Evolutionary conservation across 2,797 vertebrate genomes (phyloP).

Genomic region (Pseudochirops cupreus): DNA sequence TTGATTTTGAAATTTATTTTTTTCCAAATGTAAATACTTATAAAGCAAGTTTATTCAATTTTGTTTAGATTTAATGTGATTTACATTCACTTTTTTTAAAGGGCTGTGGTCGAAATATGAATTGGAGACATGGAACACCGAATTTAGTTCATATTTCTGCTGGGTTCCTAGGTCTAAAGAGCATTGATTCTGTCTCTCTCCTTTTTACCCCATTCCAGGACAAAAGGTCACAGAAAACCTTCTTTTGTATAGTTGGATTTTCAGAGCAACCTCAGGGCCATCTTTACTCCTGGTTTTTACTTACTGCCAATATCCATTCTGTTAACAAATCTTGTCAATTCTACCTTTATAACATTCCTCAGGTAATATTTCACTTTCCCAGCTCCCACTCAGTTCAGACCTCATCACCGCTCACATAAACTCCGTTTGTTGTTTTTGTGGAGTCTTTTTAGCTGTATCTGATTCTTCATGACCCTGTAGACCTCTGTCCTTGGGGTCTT

Average conservation of each 20-base stretch:
- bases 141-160: background rate
- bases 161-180: constrained; percentile 6
- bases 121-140: constrained; percentile 16
- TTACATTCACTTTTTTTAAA: background rate
- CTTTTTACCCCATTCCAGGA: constrained; percentile 39
- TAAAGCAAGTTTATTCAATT: background rate
- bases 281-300: background rate
- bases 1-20: background rate
- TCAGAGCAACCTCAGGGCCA: background rate
- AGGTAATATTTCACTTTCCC: background rate
- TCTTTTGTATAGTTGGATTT: constrained; percentile 8
- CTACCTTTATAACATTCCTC: background rate
- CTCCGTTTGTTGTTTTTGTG: background rate
- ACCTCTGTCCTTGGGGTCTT: background rate
- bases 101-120: background rate
- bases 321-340: background rate
- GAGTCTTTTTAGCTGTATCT: background rate
- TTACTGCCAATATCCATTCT: background rate
- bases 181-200: constrained; percentile 21
- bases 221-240: constrained; percentile 38
- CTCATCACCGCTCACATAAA: background rate
- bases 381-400: background rate
- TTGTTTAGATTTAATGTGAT: background rate
- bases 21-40: background rate
- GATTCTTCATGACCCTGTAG: background rate